Conservation (phyloP, 2,888 invertebrate genomes). For the Rhamphomyia laevipes region DNA sequence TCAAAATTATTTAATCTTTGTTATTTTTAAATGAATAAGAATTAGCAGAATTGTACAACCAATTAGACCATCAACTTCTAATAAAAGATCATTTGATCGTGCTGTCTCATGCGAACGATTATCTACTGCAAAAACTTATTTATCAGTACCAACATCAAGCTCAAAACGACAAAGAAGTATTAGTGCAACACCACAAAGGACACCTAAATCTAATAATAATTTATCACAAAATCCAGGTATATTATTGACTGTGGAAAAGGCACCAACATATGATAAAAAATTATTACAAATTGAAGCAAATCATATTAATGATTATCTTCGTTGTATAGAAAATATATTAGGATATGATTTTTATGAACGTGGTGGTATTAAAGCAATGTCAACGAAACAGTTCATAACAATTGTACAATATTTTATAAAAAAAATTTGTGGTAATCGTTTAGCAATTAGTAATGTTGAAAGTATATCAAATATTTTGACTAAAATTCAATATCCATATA, state of each 20-base stretch:
- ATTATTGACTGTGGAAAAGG: slow-evolving; percentile 25
- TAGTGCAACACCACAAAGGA: slow-evolving; percentile 17
- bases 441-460: slow-evolving; percentile 28
- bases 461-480: slow-evolving; percentile 27
- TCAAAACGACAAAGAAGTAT: slow-evolving; percentile 13
- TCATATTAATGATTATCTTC: slow-evolving; percentile 26
- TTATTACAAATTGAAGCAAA: slow-evolving; percentile 28
- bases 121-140: slow-evolving; percentile 6
- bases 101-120: not conserved
- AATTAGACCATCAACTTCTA: slow-evolving; percentile 17
- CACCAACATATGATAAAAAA: slow-evolving; percentile 29
- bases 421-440: slow-evolving; percentile 26
- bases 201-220: slow-evolving; percentile 14
- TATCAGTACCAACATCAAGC: slow-evolving; percentile 9
- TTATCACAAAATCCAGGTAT: slow-evolving; percentile 11
- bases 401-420: slow-evolving; percentile 29
- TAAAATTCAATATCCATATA: slow-evolving; percentile 31
- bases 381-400: slow-evolving; percentile 32
- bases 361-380: slow-evolving; percentile 29
- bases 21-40: slow-evolving; percentile 17
- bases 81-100: slow-evolving; percentile 6
- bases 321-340: slow-evolving; percentile 14
- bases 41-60: slow-evolving; percentile 22
- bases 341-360: slow-evolving; percentile 21
- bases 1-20: not conserved